phyloP scores from a whole-genome alignment of 2,888 invertebrate species.

The Apotomis betuletana region DNA sequence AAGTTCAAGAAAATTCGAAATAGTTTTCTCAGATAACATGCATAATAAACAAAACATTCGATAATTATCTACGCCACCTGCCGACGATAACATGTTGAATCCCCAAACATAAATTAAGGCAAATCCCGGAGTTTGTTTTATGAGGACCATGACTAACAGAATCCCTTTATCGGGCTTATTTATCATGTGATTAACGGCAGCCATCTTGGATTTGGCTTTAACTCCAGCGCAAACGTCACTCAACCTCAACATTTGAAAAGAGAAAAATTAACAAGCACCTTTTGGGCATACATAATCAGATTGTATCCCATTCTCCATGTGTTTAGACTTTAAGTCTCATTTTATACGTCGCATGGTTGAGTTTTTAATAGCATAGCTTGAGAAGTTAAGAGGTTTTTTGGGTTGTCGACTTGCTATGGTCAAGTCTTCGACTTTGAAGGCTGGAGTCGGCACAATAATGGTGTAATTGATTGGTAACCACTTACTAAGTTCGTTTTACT shows the following conservation, averaged over 20 bases:
- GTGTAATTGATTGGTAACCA: slow-evolving; percentile 29
- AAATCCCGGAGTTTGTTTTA: slow-evolving; percentile 61
- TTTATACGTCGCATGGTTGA: not conserved
- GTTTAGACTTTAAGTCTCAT: slow-evolving; percentile 1
- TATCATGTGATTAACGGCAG: slow-evolving; percentile 52
- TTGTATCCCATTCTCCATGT: not conserved
- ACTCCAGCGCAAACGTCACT: slow-evolving; percentile 46
- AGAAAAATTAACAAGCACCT: slow-evolving; percentile 43
- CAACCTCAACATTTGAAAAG: slow-evolving; percentile 53
- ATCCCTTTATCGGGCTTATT: slow-evolving; percentile 56
- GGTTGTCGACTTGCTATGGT: slow-evolving; percentile 12
- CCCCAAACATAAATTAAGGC: slow-evolving; percentile 49
- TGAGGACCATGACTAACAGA: slow-evolving; percentile 50
- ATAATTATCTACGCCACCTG: slow-evolving; percentile 34
- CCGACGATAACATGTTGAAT: slow-evolving; percentile 17
- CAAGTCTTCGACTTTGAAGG: slow-evolving; percentile 25
- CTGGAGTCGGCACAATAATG: slow-evolving; percentile 22
- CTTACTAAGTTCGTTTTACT: slow-evolving; percentile 22
- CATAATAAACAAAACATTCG: slow-evolving; percentile 16
- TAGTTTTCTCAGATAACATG: not conserved
- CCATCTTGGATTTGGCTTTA: slow-evolving; percentile 48
- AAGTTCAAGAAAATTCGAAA: too few relatives aligned
- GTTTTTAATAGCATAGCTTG: not conserved
- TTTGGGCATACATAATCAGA: not conserved
- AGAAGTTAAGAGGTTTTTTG: slow-evolving; percentile 9